These are phyloP conservation scores for Taenioides sp. DNA, from an alignment of 2,797 vertebrate genomes.

Conservation along the genomic window DNA sequence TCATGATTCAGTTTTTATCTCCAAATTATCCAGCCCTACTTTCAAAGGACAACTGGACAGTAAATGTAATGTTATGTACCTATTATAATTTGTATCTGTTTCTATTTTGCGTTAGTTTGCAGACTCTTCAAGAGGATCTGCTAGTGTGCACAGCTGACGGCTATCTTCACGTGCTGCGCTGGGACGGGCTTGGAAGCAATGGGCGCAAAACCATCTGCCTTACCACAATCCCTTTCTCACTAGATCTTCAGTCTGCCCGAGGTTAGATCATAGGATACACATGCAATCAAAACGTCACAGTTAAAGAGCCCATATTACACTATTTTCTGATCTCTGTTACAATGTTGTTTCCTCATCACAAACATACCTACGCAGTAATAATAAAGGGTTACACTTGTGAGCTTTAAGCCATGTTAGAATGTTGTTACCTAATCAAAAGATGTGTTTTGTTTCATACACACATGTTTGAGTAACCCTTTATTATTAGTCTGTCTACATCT, in stretches of 20 bases:
- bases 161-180: conserved; percentile 93
- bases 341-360: too few relatives aligned
- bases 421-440: too few relatives aligned
- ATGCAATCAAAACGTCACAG: background rate
- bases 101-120: conserved; percentile 77
- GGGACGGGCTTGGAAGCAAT: conserved; percentile 90
- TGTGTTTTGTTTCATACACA: too few relatives aligned
- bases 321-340: too few relatives aligned
- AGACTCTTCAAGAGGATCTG: conserved; percentile 90
- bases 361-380: too few relatives aligned
- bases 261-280: conserved; percentile 69
- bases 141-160: conserved; percentile 92
- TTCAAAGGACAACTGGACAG: conserved; percentile 52
- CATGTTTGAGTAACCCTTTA: too few relatives aligned
- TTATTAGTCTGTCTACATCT: too few relatives aligned
- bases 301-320: too few relatives aligned
- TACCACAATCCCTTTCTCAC: conserved; percentile 91
- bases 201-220: conserved; percentile 93
- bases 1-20: too few relatives aligned
- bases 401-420: too few relatives aligned
- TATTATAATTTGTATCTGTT: background rate
- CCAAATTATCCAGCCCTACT: background rate
- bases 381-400: too few relatives aligned
- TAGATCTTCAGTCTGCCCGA: conserved; percentile 94
- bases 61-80: conserved; percentile 23